Percentiles rank a stretch among this genome's conserved stretches.
phyloP scores from a whole-genome alignment of 2,888 invertebrate species.

The Drosophila tanythrix region DNA sequence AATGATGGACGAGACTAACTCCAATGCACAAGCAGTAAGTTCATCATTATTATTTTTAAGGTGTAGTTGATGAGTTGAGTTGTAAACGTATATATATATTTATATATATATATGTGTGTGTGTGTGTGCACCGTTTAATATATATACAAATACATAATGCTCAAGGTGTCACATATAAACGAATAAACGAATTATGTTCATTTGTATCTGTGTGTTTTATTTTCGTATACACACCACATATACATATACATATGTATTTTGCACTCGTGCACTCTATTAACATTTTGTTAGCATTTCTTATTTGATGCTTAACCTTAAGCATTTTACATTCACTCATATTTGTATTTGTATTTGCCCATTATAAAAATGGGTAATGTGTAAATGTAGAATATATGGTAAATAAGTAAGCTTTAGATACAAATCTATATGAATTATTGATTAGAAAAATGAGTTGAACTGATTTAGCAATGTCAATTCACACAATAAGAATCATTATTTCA shows the following conservation, averaged over 20 bases:
- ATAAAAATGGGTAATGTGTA: background rate
- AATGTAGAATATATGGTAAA: background rate
- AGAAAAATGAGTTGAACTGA: background rate
- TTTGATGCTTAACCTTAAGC: constrained; percentile 59
- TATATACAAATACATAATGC: constrained; percentile 40
- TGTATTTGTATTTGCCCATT: background rate
- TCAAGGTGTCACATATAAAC: constrained; percentile 65
- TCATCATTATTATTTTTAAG: constrained; percentile 33
- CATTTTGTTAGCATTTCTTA: constrained; percentile 38
- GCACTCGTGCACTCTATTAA: constrained; percentile 74
- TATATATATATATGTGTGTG: constrained; percentile 14
- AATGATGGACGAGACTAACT: constrained; percentile 92
- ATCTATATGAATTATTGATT: background rate
- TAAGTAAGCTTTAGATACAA: background rate
- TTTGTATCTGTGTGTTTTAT: constrained; percentile 56
- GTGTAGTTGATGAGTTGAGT: constrained; percentile 30
- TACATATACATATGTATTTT: constrained; percentile 45
- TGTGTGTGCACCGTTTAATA: constrained; percentile 28
- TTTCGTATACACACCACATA: constrained; percentile 56
- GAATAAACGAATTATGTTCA: constrained; percentile 36
- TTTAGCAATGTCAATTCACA: background rate
- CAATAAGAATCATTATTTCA: background rate
- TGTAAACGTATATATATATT: constrained; percentile 8
- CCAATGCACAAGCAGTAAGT: constrained; percentile 88
- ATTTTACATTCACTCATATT: constrained; percentile 31